Percentiles rank a stretch among this genome's conserved stretches.
Conservation (phyloP, 1,140 invertebrate genomes). For the Ladona fulva region DNA sequence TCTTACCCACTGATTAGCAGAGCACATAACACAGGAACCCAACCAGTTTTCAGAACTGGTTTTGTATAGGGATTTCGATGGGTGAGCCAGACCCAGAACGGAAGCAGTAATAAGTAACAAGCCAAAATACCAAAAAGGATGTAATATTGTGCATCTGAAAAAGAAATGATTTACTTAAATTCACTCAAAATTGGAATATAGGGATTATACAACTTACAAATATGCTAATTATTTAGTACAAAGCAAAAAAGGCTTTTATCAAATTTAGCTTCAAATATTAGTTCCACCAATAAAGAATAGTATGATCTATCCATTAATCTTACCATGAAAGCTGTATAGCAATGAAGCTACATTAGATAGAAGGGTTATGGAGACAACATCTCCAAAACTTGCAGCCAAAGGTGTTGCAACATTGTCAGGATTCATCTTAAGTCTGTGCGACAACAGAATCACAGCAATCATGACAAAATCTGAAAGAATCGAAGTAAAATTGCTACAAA, state of each 20-base stretch:
- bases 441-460: conserved; percentile 71
- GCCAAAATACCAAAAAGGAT: background rate
- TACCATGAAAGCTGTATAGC: conserved; percentile 54
- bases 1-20: conserved; percentile 77
- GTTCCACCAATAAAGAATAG: too few species aligned
- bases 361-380: conserved; percentile 78
- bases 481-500: background rate
- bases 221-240: background rate
- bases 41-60: conserved; percentile 67
- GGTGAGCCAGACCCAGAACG: conserved; percentile 69
- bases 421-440: conserved; percentile 74
- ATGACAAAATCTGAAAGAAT: conserved; percentile 69
- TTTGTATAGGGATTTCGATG: conserved; percentile 69
- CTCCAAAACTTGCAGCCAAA: conserved; percentile 88
- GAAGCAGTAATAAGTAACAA: conserved; percentile 58
- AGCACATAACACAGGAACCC: conserved; percentile 76
- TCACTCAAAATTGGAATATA: background rate
- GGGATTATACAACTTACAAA: background rate
- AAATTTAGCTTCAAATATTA: background rate
- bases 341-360: conserved; percentile 65
- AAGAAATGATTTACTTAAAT: background rate
- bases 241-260: background rate
- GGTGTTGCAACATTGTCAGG: conserved; percentile 96
- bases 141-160: background rate
- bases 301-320: too few species aligned